Conservation (phyloP, 2,888 invertebrate species). For the Punctoribates punctum region DNA sequence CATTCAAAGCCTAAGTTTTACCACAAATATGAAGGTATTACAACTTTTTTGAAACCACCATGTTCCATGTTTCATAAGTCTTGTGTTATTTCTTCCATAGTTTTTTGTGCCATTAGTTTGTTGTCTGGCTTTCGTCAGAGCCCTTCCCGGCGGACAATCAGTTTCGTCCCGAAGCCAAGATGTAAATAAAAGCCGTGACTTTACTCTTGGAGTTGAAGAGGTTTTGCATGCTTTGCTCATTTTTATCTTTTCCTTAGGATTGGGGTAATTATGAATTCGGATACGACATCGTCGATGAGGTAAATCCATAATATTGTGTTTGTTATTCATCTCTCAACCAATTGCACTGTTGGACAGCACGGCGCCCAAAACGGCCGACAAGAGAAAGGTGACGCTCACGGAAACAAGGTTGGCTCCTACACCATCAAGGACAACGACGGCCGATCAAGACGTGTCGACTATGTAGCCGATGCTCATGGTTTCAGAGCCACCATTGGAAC, state of each 20-base stretch:
- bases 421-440: constrained; percentile 30
- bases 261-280: constrained; percentile 34
- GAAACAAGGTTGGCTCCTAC: constrained; percentile 34
- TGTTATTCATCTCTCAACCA: not conserved
- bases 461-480: constrained; percentile 32
- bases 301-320: not conserved
- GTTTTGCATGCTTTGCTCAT: not conserved
- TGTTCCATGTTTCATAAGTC: not conserved
- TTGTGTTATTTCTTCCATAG: constrained; percentile 6
- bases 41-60: not conserved
- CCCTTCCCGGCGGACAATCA: constrained; percentile 27
- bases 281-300: constrained; percentile 33
- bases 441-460: constrained; percentile 33
- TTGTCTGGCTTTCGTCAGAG: constrained; percentile 9
- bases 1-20: not conserved
- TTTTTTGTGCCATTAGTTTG: constrained; percentile 31
- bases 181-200: constrained; percentile 11
- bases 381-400: constrained; percentile 35
- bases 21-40: constrained; percentile 12
- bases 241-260: constrained; percentile 1
- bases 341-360: not conserved
- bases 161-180: constrained; percentile 27
- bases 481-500: constrained; percentile 37
- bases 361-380: constrained; percentile 21
- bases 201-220: not conserved